phyloP scores from a whole-genome alignment of 2,113 vertebrate genomes.

The zebrafish (Danio rerio) region DNA sequence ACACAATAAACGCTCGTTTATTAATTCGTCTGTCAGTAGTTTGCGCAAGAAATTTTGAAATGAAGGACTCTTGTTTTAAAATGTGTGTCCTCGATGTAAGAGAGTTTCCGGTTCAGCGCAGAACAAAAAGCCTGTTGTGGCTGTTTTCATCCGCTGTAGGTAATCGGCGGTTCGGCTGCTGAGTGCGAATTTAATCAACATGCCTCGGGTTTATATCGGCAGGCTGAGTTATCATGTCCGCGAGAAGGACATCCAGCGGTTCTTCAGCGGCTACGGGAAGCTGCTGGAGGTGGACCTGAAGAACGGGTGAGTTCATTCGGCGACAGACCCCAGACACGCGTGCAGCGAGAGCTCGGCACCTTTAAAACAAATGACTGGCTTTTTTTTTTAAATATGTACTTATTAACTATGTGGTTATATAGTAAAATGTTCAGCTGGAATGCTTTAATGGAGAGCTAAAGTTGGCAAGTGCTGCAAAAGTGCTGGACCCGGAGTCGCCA shows the following conservation, averaged over 20 bases:
- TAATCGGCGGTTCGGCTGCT: background rate
- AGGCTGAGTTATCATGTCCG: slow-evolving; percentile 88
- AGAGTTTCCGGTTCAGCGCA: background rate
- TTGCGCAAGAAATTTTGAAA: background rate
- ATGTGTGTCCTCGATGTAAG: background rate
- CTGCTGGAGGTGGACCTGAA: slow-evolving; percentile 88
- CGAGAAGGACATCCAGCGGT: slow-evolving; percentile 88
- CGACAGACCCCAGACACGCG: too few species aligned
- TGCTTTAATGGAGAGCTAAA: too few species aligned
- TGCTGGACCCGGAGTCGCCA: too few species aligned
- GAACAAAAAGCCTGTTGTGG: background rate
- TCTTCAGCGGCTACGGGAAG: slow-evolving; percentile 88
- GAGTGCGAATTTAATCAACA: slow-evolving; percentile 44
- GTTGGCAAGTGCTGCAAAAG: too few species aligned
- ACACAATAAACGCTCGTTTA: too few species aligned
- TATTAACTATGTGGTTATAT: too few species aligned
- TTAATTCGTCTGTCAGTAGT: too few species aligned
- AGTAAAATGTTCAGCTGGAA: too few species aligned
- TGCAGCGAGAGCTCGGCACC: too few species aligned
- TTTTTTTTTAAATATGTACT: too few species aligned
- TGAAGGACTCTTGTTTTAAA: background rate
- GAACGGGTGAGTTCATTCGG: slow-evolving; percentile 80
- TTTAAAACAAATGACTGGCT: too few species aligned
- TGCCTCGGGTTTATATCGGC: slow-evolving; percentile 89
- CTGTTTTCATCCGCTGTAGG: background rate